Percentiles rank a stretch among this genome's conserved stretches.
Conservation (phyloP, 2,797 vertebrate genomes). For the Poeciliopsis infans region DNA sequence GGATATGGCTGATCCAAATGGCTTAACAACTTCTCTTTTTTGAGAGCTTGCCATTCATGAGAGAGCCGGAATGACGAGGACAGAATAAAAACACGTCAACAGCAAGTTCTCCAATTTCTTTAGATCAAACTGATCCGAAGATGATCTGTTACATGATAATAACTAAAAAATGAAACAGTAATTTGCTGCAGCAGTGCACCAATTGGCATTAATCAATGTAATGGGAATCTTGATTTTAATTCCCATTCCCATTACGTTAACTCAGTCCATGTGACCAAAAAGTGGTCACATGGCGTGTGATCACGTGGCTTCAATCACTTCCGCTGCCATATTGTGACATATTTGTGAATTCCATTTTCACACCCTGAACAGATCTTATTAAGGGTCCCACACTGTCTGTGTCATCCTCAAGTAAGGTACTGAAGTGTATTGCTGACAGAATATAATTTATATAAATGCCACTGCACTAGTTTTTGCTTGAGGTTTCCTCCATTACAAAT, state of each 20-base stretch:
- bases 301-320: conserved; percentile 27
- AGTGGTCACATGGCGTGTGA: conserved; percentile 3
- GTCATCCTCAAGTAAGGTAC: neutral
- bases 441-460: neutral
- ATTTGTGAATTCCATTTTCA: conserved; percentile 21
- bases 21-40: conserved; percentile 64
- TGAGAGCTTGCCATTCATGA: conserved; percentile 62
- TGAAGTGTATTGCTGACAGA: neutral
- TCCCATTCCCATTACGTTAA: conserved; percentile 44
- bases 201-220: conserved; percentile 45
- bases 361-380: neutral
- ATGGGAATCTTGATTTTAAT: conserved; percentile 38
- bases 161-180: neutral
- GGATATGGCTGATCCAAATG: conserved; percentile 71
- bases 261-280: conserved; percentile 27
- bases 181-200: conserved; percentile 21
- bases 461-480: neutral
- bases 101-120: conserved; percentile 48
- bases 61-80: conserved; percentile 46
- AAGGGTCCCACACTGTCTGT: neutral
- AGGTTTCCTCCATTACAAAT: neutral
- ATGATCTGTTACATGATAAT: neutral
- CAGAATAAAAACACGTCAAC: conserved; percentile 48
- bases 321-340: conserved; percentile 20
- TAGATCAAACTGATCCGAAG: conserved; percentile 6